A percentile compares a stretch with the other conserved stretches of the same genome.
These are phyloP conservation scores for Kuschelorhynchus macadamiae DNA, from an alignment of 2,888 invertebrate species.

Conservation along the genomic window DNA sequence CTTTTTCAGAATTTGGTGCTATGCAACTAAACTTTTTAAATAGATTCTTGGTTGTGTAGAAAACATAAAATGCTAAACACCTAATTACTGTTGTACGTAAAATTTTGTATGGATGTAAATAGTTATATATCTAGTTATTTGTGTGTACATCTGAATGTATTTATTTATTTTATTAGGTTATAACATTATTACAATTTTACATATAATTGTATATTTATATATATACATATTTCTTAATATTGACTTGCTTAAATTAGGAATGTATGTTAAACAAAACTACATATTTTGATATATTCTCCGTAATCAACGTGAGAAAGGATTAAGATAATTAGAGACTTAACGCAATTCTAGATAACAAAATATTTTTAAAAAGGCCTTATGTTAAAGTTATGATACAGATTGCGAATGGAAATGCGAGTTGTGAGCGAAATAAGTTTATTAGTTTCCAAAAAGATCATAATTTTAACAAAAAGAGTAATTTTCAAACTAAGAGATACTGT, in stretches of 20 bases:
- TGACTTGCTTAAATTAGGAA: slow-evolving; percentile 19
- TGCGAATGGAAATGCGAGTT: slow-evolving; percentile 37
- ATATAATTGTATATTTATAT: slow-evolving; percentile 5
- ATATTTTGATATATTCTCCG: too few relatives aligned
- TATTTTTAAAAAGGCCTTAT: slow-evolving; percentile 12
- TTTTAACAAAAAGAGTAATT: slow-evolving; percentile 32
- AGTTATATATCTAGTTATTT: slow-evolving; percentile 21
- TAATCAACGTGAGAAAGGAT: too few relatives aligned
- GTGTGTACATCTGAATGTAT: slow-evolving; percentile 22
- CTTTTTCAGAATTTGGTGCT: slow-evolving; percentile 95
- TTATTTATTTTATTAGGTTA: slow-evolving; percentile 10
- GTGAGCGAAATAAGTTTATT: slow-evolving; percentile 37
- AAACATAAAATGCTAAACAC: background rate
- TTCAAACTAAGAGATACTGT: slow-evolving; percentile 22
- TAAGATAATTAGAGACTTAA: too few relatives aligned
- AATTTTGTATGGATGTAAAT: slow-evolving; percentile 22
- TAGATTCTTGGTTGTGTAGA: slow-evolving; percentile 63
- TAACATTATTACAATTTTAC: background rate
- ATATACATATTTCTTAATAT: slow-evolving; percentile 27
- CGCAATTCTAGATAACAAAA: background rate
- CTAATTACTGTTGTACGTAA: slow-evolving; percentile 7
- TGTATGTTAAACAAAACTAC: too few relatives aligned
- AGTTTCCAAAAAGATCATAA: slow-evolving; percentile 11
- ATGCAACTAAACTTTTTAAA: slow-evolving; percentile 87
- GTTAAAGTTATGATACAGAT: slow-evolving; percentile 32